Base-by-base conservation (phyloP, 1,140 invertebrate species). In the Lycorma delicatula region DNA sequence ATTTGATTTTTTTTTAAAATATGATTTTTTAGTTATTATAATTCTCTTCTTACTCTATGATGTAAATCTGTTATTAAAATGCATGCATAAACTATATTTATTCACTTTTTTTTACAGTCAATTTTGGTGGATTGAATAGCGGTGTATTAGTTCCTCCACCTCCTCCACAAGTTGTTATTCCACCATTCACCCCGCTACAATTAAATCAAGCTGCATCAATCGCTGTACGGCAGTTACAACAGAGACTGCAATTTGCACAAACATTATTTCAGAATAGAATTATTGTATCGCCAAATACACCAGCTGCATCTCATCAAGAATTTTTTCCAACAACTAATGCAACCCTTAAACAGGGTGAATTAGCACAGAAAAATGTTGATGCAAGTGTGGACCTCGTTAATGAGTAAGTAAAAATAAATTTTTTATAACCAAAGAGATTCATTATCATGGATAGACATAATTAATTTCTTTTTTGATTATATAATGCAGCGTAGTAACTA, bases 261-360 rank as follows among this genome's bases (percentile, higher is more conserved):
- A 54, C 59, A 4, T 59, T 72, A 4, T 66, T 72, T 41, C 49
- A 53, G 25, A 69, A 68, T 29, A 53, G 69, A n/a, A 66, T 74
- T 11, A 50, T 72, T n/a, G 66, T 73, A 3, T 54, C 64, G 52
- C 61, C 66, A 3, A 66, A 64, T 2, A 67, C 71, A 9, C 67
- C 74, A 0, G 72, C 72, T 11, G 68, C 66, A 16, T 59, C 64
- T 28, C 75, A 77, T 59, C 71, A 73, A 53, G 68, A 72, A 47
- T 72, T 76, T 57, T 76, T 77, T 62, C 69, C 67, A n/a, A 73
- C 74, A 11, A 68, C 68, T n/a, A 69, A 72, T 44, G 61, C 67
- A 25, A 72, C 74, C 0, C 58, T 75, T 25, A 51, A 69, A 27
- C 64, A 67, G 26, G 72, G 72, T 12, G 67, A 72, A 46, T 63